A percentile compares a stretch with the other conserved stretches of the same genome.
phyloP scores from a whole-genome alignment of 1,140 invertebrate genomes.

The Drosophila murphyi region DNA sequence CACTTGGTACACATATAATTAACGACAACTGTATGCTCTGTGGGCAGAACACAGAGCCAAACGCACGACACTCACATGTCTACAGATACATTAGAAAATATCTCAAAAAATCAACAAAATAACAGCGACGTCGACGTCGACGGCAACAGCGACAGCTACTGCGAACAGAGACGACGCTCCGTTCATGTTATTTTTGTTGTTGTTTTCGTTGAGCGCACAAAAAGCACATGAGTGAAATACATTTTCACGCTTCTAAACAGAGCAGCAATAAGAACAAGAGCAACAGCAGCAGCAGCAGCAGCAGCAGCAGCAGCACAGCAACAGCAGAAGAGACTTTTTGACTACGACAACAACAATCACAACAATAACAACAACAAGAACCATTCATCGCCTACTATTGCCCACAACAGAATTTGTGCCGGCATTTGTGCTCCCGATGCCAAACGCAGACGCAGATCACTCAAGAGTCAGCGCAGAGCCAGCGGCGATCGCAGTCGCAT shows the following conservation, averaged over 20 bases:
- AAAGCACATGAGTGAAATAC: slow-evolving; percentile 78
- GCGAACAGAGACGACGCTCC: slow-evolving; percentile 28
- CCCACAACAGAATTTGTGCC: slow-evolving; percentile 21
- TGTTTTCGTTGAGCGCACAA: slow-evolving; percentile 48
- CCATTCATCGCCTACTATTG: slow-evolving; percentile 26
- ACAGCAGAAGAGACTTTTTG: slow-evolving; percentile 66
- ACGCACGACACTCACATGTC: slow-evolving; percentile 57
- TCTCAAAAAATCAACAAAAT: slow-evolving; percentile 81
- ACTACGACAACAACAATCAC: slow-evolving; percentile 61
- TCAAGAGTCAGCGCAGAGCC: slow-evolving; percentile 45
- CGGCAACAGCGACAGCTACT: slow-evolving; percentile 27
- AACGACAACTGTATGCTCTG: slow-evolving; percentile 40
- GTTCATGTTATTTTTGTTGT: slow-evolving; percentile 12
- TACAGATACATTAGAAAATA: slow-evolving; percentile 82
- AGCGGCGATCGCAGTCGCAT: slow-evolving; percentile 36
- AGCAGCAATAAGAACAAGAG: slow-evolving; percentile 23
- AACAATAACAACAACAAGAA: slow-evolving; percentile 11
- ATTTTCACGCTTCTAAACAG: slow-evolving; percentile 81
- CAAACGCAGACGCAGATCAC: slow-evolving; percentile 59
- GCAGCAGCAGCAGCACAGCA: slow-evolving; percentile 14
- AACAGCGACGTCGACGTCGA: slow-evolving; percentile 39
- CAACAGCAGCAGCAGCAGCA: slow-evolving; percentile 37
- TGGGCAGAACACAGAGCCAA: slow-evolving; percentile 26
- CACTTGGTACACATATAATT: slow-evolving; percentile 41
- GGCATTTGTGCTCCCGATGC: slow-evolving; percentile 47